Evolutionary conservation across 2,888 invertebrate genomes (phyloP).

Genomic region (Phlogophora meticulosa): DNA sequence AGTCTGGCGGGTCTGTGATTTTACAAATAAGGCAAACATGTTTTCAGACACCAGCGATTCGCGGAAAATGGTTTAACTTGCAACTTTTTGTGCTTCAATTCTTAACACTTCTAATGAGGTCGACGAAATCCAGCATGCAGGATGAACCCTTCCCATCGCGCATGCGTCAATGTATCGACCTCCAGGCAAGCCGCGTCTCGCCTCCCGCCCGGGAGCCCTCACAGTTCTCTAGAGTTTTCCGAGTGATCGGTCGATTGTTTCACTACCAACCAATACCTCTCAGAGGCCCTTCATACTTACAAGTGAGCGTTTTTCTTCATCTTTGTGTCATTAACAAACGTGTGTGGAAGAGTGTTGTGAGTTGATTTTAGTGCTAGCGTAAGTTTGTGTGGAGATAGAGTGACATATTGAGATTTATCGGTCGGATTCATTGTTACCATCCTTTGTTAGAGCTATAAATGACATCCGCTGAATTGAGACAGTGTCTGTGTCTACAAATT

Average conservation of each 20-base stretch:
- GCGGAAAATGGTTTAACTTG: too few relatives aligned
- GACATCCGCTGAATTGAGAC: neutral
- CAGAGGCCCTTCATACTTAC: neutral
- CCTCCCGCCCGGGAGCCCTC: neutral
- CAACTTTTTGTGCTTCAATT: conserved; percentile 10
- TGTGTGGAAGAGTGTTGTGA: too few relatives aligned
- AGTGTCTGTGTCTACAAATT: neutral
- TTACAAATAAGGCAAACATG: too few relatives aligned
- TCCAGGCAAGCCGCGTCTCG: neutral
- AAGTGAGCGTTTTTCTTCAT: conserved; percentile 18
- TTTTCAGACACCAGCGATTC: too few relatives aligned
- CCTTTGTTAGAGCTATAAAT: neutral
- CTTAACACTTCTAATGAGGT: neutral
- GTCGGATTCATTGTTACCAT: neutral
- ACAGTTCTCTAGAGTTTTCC: conserved; percentile 11
- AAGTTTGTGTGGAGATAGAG: neutral
- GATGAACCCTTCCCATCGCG: conserved; percentile 10
- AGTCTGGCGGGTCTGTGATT: too few relatives aligned
- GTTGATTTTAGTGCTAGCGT: neutral
- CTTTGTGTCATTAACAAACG: neutral
- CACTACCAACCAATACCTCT: conserved; percentile 3
- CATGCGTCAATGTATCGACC: conserved; percentile 41
- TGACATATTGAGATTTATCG: neutral
- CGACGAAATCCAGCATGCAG: too few relatives aligned
- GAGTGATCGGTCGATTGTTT: conserved; percentile 15